These are phyloP conservation scores for Mirza zaza DNA, from an alignment of 2,113 vertebrate genomes.

Conservation along the genomic window DNA sequence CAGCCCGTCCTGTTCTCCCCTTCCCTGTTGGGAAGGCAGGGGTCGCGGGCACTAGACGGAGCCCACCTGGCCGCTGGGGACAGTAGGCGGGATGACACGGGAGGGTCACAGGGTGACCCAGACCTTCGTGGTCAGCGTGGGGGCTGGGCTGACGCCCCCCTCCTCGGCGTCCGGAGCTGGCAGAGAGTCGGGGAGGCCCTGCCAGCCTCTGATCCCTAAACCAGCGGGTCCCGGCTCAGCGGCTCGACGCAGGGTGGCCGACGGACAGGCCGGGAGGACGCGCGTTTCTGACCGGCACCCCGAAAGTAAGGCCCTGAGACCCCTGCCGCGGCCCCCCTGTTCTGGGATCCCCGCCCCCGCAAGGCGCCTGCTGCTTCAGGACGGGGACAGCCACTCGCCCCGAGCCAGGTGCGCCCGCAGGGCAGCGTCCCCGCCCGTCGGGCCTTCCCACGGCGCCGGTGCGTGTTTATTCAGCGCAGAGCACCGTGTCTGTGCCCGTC, in stretches of 20 bases:
- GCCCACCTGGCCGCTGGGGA: rapidly evolving
- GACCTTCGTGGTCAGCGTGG: rapidly evolving
- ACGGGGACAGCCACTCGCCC: rapidly evolving
- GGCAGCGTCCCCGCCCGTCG: rapidly evolving
- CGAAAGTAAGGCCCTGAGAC: not conserved
- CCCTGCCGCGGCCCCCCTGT: rapidly evolving
- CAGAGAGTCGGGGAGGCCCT: rapidly evolving
- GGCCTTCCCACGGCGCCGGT: rapidly evolving
- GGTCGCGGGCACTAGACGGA: rapidly evolving
- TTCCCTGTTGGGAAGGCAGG: rapidly evolving
- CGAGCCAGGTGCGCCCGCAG: rapidly evolving
- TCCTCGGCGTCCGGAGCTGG: rapidly evolving
- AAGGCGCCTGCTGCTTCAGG: rapidly evolving
- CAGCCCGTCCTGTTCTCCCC: rapidly evolving
- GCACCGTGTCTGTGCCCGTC: rapidly evolving
- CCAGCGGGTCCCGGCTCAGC: rapidly evolving
- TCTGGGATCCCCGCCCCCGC: rapidly evolving
- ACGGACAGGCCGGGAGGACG: rapidly evolving
- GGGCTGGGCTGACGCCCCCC: rapidly evolving
- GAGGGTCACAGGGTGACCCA: rapidly evolving
- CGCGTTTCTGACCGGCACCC: rapidly evolving
- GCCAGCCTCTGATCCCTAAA: rapidly evolving
- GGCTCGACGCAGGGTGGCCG: rapidly evolving
- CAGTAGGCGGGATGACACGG: rapidly evolving
- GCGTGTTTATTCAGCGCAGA: rapidly evolving